Percentiles rank a stretch among this genome's conserved stretches.
Conservation (phyloP, 2,888 invertebrate species). For the Crossocerus cetratus region DNA sequence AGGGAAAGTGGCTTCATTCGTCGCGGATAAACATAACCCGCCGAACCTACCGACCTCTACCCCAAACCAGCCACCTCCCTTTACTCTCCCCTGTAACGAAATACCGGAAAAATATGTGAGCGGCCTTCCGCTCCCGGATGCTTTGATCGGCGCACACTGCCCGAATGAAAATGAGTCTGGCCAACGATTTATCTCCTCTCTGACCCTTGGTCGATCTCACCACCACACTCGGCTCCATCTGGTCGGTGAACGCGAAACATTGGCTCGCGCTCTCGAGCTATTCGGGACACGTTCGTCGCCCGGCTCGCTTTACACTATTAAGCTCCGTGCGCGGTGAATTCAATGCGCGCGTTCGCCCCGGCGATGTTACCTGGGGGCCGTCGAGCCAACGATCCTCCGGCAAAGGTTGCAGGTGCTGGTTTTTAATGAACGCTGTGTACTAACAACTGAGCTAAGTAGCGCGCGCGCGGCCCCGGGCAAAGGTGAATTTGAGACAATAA, state of each 20-base stretch:
- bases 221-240: not conserved
- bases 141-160: not conserved
- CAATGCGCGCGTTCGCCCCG: conserved; percentile 3
- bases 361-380: not conserved
- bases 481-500: conserved; percentile 22
- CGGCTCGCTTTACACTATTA: conserved; percentile 2
- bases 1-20: conserved; percentile 45
- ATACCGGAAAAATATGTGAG: not conserved
- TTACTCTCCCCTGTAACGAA: not conserved
- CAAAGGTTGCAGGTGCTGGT: not conserved
- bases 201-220: not conserved
- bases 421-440: not conserved
- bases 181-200: conserved; percentile 1
- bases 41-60: not conserved
- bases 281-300: not conserved
- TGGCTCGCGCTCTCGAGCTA: not conserved
- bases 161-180: conserved; percentile 1
- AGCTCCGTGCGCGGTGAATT: not conserved
- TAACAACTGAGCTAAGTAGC: no score
- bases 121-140: not conserved
- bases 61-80: not conserved
- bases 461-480: not conserved
- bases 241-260: conserved; percentile 9
- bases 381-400: not conserved
- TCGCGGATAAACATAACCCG: conserved; percentile 31